Evolutionary conservation across 2,113 vertebrate genomes (phyloP).

Genomic region (Nesospiza acunhae): DNA sequence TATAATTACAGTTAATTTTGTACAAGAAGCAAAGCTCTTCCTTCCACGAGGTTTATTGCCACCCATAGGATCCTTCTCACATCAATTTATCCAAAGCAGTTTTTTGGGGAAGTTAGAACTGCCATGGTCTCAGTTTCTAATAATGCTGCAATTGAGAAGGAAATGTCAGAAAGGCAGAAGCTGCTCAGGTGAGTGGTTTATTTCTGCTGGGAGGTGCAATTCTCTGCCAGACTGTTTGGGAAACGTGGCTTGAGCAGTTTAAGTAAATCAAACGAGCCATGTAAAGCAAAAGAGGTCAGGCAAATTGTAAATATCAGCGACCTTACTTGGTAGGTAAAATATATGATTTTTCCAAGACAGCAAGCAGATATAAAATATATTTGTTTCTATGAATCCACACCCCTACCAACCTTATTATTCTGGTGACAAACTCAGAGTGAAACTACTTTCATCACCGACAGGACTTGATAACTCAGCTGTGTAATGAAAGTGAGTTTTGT

Average conservation of each 20-base stretch:
- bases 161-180: not conserved
- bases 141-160: not conserved
- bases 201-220: not conserved
- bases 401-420: not conserved
- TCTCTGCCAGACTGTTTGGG: not conserved
- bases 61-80: not conserved
- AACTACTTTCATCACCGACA: not conserved
- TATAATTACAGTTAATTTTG: constrained; percentile 17
- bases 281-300: not conserved
- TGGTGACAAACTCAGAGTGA: not conserved
- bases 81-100: not conserved
- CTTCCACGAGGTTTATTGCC: constrained; percentile 31
- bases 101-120: not conserved
- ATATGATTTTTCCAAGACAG: not conserved
- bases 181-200: not conserved
- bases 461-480: not conserved
- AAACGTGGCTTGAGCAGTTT: not conserved
- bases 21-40: constrained; percentile 7
- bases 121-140: not conserved
- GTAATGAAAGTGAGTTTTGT: not conserved
- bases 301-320: not conserved
- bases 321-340: not conserved
- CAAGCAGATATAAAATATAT: not conserved
- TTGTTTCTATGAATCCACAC: not conserved
- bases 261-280: not conserved